Evolutionary conservation across 2,888 invertebrate species (phyloP).

Genomic region (Argyresthia goedartella): DNA sequence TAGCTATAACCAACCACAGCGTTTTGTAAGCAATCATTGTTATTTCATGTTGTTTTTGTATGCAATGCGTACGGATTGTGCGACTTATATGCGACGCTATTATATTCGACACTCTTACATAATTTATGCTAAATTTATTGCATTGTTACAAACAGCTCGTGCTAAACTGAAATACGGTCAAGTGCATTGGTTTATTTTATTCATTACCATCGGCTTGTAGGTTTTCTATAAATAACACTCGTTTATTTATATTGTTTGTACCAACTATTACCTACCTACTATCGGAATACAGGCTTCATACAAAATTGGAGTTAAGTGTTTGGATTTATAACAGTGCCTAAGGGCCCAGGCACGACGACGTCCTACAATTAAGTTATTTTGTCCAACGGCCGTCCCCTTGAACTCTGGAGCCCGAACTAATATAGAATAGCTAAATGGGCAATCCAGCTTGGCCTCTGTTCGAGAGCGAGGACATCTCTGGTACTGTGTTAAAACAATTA

Average conservation of each 20-base stretch:
- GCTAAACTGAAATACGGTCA: constrained; percentile 1
- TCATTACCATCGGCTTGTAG: background rate
- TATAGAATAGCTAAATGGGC: background rate
- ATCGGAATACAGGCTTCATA: too few species aligned
- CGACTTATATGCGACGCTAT: background rate
- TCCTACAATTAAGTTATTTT: background rate
- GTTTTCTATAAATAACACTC: background rate
- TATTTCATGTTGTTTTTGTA: too few species aligned
- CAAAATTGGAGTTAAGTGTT: too few species aligned
- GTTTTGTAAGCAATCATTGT: too few species aligned
- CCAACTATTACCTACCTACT: too few species aligned
- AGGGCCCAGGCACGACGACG: too few species aligned
- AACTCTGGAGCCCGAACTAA: background rate
- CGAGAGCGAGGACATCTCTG: background rate
- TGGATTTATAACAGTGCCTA: too few species aligned
- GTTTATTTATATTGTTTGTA: background rate
- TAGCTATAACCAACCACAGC: too few species aligned
- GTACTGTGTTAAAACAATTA: constrained; percentile 42
- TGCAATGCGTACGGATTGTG: too few species aligned
- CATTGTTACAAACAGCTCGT: background rate
- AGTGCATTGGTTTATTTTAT: constrained; percentile 4
- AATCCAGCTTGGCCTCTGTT: constrained; percentile 11
- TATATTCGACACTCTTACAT: background rate
- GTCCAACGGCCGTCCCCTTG: background rate
- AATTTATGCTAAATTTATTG: constrained; percentile 1